A percentile compares a stretch with the other conserved stretches of the same genome.
Conservation (phyloP, 2,113 vertebrate species). For the Anguilla rostrata region DNA sequence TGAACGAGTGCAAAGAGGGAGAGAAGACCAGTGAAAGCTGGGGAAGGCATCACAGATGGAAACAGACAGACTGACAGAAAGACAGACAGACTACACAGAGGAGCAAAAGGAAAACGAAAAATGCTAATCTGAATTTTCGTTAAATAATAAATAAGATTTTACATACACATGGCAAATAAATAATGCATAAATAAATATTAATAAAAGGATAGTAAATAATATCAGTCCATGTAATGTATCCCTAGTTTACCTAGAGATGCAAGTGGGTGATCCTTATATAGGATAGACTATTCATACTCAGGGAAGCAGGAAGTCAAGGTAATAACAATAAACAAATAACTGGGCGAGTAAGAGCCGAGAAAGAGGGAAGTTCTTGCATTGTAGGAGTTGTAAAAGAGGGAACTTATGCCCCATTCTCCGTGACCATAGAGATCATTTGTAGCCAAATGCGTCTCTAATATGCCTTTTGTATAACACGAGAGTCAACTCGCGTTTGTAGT, state of each 20-base stretch:
- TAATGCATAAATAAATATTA: conserved; percentile 31
- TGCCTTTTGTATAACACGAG: no score
- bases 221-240: not conserved
- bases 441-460: no score
- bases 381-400: no score
- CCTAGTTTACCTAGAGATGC: not conserved
- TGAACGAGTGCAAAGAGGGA: not conserved
- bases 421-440: no score
- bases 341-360: no score
- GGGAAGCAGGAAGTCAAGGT: conserved; percentile 24
- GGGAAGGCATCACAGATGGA: not conserved
- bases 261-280: conserved; percentile 28
- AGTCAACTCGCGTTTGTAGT: no score
- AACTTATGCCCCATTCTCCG: no score
- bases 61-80: not conserved
- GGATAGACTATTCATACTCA: not conserved
- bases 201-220: conserved; percentile 24
- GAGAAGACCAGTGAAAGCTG: not conserved
- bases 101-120: not conserved
- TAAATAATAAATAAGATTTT: not conserved
- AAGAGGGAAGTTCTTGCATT: not conserved
- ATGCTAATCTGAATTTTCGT: not conserved
- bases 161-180: conserved; percentile 1
- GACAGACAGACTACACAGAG: no score
- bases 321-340: not conserved